Conservation (phyloP, 2,888 invertebrate species). For the Apamea sordens region DNA sequence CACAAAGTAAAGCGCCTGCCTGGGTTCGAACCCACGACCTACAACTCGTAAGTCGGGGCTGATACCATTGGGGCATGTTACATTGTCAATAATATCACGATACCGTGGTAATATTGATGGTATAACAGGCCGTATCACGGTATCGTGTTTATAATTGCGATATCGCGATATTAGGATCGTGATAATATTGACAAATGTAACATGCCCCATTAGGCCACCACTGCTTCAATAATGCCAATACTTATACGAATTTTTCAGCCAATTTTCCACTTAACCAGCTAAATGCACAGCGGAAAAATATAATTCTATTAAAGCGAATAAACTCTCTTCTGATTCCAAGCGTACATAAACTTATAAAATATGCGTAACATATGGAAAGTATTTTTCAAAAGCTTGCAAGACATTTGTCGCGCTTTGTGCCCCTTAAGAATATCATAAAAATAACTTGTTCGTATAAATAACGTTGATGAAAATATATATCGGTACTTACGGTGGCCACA, state of each 20-base stretch:
- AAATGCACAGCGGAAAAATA: constrained; percentile 1
- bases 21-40: too few relatives aligned
- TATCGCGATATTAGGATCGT: too few relatives aligned
- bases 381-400: constrained; percentile 81
- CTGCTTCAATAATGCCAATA: not conserved
- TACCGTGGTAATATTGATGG: too few relatives aligned
- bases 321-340: constrained; percentile 12
- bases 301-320: constrained; percentile 13
- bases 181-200: too few relatives aligned
- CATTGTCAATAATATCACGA: too few relatives aligned
- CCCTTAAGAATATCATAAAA: constrained; percentile 81
- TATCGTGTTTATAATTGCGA: too few relatives aligned
- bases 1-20: too few relatives aligned
- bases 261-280: constrained; percentile 1
- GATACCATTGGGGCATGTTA: too few relatives aligned
- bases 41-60: too few relatives aligned
- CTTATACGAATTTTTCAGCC: not conserved
- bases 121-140: too few relatives aligned
- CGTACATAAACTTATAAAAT: constrained; percentile 61
- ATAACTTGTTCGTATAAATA: constrained; percentile 82
- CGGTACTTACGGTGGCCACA: constrained; percentile 78
- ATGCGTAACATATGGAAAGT: constrained; percentile 76
- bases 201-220: too few relatives aligned
- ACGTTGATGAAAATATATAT: constrained; percentile 82
- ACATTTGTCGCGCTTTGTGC: constrained; percentile 78